Percentiles rank a stretch among this genome's conserved stretches.
Conservation (phyloP, 2,797 vertebrate genomes). For the Ptychadena robeensis region DNA sequence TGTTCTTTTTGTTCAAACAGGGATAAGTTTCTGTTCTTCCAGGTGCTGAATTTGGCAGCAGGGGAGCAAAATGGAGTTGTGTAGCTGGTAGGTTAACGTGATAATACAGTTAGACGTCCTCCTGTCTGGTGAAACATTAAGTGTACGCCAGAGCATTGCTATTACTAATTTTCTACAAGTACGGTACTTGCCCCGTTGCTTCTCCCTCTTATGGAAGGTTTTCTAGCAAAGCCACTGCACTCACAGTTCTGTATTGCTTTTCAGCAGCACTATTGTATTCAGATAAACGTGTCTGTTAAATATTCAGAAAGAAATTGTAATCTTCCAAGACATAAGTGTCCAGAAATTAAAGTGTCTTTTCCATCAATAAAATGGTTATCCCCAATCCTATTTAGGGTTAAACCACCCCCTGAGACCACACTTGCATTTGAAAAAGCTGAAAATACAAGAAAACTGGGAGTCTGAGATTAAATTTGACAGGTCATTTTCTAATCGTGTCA, state of each 20-base stretch:
- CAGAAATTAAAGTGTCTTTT: slow-evolving; percentile 20
- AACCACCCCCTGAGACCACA: slow-evolving; percentile 42
- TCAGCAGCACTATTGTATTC: not conserved
- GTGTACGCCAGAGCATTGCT: too few relatives aligned
- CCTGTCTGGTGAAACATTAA: too few relatives aligned
- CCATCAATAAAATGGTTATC: slow-evolving; percentile 5
- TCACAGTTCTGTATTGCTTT: not conserved
- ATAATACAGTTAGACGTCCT: too few relatives aligned
- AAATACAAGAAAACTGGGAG: slow-evolving; percentile 40
- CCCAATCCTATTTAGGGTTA: slow-evolving; percentile 28
- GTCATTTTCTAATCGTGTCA: slow-evolving; percentile 56
- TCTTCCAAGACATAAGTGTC: slow-evolving; percentile 5
- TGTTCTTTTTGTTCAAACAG: too few relatives aligned
- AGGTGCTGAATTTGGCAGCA: too few relatives aligned
- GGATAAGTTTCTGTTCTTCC: too few relatives aligned
- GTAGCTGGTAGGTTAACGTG: too few relatives aligned
- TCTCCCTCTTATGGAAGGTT: not conserved
- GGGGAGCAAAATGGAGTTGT: too few relatives aligned
- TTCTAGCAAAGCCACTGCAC: not conserved
- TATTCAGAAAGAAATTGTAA: slow-evolving; percentile 8
- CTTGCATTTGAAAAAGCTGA: slow-evolving; percentile 46
- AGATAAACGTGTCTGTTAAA: not conserved
- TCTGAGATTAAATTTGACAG: slow-evolving; percentile 49
- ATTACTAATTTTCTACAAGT: too few relatives aligned
- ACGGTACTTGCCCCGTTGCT: too few relatives aligned